Base-by-base conservation (phyloP, 1,140 invertebrate species). In the Sminthurides bifidus region DNA sequence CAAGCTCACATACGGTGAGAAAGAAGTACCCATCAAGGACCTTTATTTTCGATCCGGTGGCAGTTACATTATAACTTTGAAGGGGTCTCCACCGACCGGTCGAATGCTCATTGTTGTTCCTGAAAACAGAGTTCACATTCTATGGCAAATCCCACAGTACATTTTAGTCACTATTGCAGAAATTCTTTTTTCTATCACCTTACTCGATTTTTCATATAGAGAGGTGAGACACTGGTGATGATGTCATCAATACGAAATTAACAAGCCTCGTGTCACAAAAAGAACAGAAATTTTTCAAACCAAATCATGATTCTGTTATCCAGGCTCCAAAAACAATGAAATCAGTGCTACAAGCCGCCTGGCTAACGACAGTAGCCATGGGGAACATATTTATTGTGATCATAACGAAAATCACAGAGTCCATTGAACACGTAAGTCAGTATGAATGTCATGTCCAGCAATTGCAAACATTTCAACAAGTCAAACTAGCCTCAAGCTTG, bases 311-410 rank as follows among this genome's bases (percentile, higher is more conserved):
- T 26, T 15, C 38, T 37, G 21, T 49, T 46, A 5, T 31, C n/a
- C 24, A 49, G 46, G 49, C 49, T 40, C 49, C 49, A 5, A 3
- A 3, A 40, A 38, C 31, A 17, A 52, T 52, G 49, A 52, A 52
- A 38, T 52, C 49, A 15, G 30, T 52, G 2, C 12, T 52, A n/a
- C 49, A 52, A 38, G 37, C 49, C 2, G 49, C 49, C 21, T 52
- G 49, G 49, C 29, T 92, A 27, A 68, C 95, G 1, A 92, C 90
- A 0, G 84, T 85, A 8, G 87, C 92, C 0, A 75, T 92, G 65
- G 93, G 93, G n/a, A 93, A 96, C 71, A 69, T 94, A 3, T 80
- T 96, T 46, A 85, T 90, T 8, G 82, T 94, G 1, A 79, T 95
- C 19, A 78, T 96, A 27, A 82, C 90, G 8, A 82, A 85, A 70